Conservation (phyloP, 2,797 vertebrate genomes). For the Helarctos malayanus region DNA sequence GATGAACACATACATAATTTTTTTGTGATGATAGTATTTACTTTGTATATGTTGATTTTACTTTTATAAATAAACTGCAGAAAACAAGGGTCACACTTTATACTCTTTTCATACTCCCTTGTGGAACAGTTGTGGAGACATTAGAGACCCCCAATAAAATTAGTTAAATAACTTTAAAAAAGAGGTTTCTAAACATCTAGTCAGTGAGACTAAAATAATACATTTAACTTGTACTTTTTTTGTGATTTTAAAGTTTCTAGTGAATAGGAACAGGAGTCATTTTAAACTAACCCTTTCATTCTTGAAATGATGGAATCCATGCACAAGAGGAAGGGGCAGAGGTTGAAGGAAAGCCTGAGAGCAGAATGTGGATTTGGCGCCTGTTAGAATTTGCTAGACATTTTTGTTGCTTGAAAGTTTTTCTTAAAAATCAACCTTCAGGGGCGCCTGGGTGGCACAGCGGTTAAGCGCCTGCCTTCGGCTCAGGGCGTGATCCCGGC, state of each 20-base stretch:
- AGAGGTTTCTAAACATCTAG: not conserved
- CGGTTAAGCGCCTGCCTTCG: no score
- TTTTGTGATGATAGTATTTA: not conserved
- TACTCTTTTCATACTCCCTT: not conserved
- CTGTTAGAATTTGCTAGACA: not conserved
- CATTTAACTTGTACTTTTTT: not conserved
- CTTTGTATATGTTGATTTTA: constrained; percentile 50
- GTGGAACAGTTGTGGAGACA: not conserved
- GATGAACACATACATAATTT: not conserved
- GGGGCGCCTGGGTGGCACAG: no score
- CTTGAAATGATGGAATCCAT: not conserved
- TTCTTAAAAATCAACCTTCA: not conserved
- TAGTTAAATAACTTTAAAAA: not conserved
- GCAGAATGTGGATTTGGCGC: not conserved
- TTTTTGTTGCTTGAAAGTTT: not conserved
- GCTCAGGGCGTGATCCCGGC: no score
- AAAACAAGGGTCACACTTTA: not conserved
- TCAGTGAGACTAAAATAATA: not conserved
- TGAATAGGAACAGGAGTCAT: not conserved
- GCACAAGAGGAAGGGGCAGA: not conserved
- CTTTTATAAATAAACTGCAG: not conserved
- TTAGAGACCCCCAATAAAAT: not conserved
- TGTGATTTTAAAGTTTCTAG: constrained; percentile 8
- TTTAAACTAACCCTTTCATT: not conserved
- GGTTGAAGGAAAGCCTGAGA: not conserved